A percentile compares a stretch with the other conserved stretches of the same genome.
Conservation (phyloP, 2,888 invertebrate genomes). For the Danaus chrysippus region DNA sequence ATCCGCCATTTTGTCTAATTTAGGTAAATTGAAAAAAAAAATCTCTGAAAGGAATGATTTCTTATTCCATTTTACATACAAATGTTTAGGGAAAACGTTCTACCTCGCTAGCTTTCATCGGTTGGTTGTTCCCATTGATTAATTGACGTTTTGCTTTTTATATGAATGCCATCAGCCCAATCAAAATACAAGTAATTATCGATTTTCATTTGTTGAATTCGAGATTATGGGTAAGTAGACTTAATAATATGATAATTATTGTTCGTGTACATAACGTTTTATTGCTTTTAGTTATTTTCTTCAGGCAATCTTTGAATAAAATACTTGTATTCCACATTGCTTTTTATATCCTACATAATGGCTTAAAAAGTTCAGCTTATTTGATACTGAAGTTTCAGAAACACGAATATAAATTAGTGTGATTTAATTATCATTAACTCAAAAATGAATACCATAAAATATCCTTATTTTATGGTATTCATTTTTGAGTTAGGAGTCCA, state of each 20-base stretch:
- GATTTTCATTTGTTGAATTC: neutral
- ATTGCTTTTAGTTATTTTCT: too few relatives aligned
- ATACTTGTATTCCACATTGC: neutral
- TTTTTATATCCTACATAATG: too few relatives aligned
- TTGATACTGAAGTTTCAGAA: too few relatives aligned
- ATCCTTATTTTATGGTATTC: too few relatives aligned
- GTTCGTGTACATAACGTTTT: too few relatives aligned
- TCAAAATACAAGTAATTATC: neutral
- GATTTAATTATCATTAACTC: too few relatives aligned
- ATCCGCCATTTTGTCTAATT: conserved; percentile 29
- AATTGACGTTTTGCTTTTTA: conserved; percentile 9
- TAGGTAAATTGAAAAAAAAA: conserved; percentile 24
- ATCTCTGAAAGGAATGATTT: conserved; percentile 16
- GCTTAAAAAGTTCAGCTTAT: too few relatives aligned
- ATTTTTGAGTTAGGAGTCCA: too few relatives aligned
- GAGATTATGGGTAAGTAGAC: neutral
- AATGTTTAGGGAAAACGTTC: conserved; percentile 9
- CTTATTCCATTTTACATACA: conserved; percentile 6
- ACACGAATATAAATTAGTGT: too few relatives aligned
- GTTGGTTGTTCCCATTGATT: conserved; percentile 5
- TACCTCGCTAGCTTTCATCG: conserved; percentile 1
- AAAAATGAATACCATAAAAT: too few relatives aligned
- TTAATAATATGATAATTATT: neutral
- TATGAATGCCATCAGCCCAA: neutral
- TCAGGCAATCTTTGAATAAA: conserved; percentile 5